Base-by-base conservation (phyloP, 2,797 vertebrate genomes). In the Syndactyla subalaris region DNA sequence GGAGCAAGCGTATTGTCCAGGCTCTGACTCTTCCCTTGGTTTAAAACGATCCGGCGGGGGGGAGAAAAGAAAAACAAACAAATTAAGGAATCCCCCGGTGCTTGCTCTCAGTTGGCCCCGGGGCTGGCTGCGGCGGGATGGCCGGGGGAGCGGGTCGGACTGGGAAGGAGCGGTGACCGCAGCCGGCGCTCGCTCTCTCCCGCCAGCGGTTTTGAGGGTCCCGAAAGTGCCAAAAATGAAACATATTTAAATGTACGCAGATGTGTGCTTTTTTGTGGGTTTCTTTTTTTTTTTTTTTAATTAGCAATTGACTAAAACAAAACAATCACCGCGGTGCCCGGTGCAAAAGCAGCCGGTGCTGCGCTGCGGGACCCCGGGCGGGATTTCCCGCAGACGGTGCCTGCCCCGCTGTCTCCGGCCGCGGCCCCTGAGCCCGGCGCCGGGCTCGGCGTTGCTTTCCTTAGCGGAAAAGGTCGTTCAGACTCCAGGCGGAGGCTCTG, bases 391-490 rank as follows among this genome's bases (percentile, higher is more conserved):
- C 83, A 72, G 93, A 29, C 78, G 30, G 70, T 61, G 73, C 65
- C 76, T 58, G 78, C 38, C 70, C 84, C 73, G 36, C 65, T 73
- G 90, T 38, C 89, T 92, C 92, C 68, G 68, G 72, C 72, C 38
- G 45, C 22, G 89, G 89, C 89, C 73, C 61, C 82, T n/a, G 41
- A 65, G 61, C 92, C 87, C 77, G 93, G 85, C 82, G 72, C 92
- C 91, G 76, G 58, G 77, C 51, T 84, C 76, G 76, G 59, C 32
- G 23, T 6, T 61, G 85, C 86, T 85, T 92, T 94, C 88, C 92
- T 81, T 46, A 70, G 73, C 90, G 83, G 95, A 89, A 94, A 92
- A 78, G 80, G 85, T 79, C 36, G 39, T 34, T 92, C 57, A 29
- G 78, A 32, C 80, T 85, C 27, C 66, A 29, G 84, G 83, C 46